A percentile compares a stretch with the other conserved stretches of the same genome.
Evolutionary conservation across 2,113 vertebrate genomes (phyloP).

Genomic region (Cephalopterus ornatus): DNA sequence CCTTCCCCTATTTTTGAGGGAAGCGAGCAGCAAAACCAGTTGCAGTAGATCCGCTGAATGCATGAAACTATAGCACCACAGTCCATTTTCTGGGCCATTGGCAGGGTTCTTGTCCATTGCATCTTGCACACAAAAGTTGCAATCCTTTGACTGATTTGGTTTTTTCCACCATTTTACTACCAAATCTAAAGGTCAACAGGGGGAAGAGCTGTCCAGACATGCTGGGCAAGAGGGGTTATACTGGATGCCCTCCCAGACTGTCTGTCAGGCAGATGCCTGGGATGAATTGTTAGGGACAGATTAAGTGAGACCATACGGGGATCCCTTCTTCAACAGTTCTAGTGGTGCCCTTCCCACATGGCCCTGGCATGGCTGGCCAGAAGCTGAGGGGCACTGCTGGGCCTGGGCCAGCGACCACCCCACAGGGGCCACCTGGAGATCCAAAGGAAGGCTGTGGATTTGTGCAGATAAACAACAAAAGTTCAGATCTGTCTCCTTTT

Average conservation of each 20-base stretch:
- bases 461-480: neutral
- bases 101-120: neutral
- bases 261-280: neutral
- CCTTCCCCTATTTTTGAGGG: too few relatives aligned
- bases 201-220: neutral
- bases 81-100: neutral
- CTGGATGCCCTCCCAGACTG: neutral
- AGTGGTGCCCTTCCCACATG: neutral
- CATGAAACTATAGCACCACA: neutral
- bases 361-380: neutral
- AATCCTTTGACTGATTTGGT: neutral
- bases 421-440: neutral
- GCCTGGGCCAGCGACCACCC: rapidly evolving
- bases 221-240: neutral
- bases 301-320: rapidly evolving
- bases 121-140: rapidly evolving
- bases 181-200: neutral
- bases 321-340: neutral
- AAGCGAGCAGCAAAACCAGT: neutral
- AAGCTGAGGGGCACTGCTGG: neutral
- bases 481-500: neutral
- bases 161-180: neutral
- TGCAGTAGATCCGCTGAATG: neutral
- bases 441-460: neutral
- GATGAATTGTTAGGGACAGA: neutral